These are phyloP conservation scores for Neogobius melanostomus DNA, from an alignment of 2,113 vertebrate genomes.

Conservation along the genomic window DNA sequence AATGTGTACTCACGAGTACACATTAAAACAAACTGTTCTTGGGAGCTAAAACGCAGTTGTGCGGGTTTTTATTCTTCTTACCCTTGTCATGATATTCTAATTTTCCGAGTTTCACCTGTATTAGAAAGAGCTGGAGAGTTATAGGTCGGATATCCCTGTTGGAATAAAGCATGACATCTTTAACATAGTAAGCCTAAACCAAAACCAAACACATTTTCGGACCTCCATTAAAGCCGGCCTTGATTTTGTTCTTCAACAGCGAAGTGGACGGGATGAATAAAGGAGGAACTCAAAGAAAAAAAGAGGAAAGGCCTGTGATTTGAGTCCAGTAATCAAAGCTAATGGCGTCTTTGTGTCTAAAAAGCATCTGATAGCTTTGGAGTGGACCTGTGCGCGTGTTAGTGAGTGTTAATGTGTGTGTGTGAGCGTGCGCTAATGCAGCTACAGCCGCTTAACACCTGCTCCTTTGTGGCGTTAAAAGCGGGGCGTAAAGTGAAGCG, in stretches of 20 bases:
- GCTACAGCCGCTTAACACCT: constrained; percentile 81
- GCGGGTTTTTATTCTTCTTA: too few species aligned
- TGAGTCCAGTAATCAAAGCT: constrained; percentile 74
- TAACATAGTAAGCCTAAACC: too few species aligned
- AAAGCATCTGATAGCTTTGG: constrained; percentile 68
- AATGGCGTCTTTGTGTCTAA: constrained; percentile 72
- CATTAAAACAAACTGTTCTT: too few species aligned
- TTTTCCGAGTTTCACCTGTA: too few species aligned
- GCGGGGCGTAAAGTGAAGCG: constrained; percentile 62
- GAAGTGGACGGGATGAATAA: constrained; percentile 24
- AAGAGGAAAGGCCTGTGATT: constrained; percentile 52
- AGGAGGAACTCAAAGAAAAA: constrained; percentile 19
- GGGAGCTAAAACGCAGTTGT: too few species aligned
- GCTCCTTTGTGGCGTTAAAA: constrained; percentile 83
- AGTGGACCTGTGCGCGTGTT: constrained; percentile 21
- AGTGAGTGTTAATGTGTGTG: constrained; percentile 25
- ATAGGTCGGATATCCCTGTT: too few species aligned
- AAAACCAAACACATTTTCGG: too few species aligned
- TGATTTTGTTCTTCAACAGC: not conserved
- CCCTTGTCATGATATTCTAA: too few species aligned
- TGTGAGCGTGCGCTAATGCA: constrained; percentile 8
- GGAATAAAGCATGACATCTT: too few species aligned
- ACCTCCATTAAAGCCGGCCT: too few species aligned
- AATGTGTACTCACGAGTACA: too few species aligned
- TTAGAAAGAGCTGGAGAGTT: too few species aligned